Evolutionary conservation across 2,888 invertebrate species (phyloP), one percentile per base, ranked within the genome.

Genomic region (Frankliniella fusca): DNA sequence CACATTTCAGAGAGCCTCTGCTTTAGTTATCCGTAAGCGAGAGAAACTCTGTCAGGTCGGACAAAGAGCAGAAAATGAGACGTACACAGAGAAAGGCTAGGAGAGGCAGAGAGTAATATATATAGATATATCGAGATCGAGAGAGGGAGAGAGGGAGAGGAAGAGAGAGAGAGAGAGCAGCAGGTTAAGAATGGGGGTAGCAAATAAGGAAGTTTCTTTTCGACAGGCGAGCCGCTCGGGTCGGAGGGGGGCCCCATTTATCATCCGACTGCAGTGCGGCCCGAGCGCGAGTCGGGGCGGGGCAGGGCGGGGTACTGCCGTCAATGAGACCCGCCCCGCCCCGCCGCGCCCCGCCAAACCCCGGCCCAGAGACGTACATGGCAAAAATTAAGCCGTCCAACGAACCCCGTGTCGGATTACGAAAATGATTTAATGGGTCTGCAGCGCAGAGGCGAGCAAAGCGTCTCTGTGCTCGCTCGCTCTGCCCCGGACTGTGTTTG

Each of bases 191-290:
- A 61, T 12, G 70, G 70, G 38, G 54, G 12, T 10, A 27, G 70
- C 70, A 76, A 76, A 76, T 76, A 27, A 76, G 70, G 23, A 76
- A 76, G 23, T 76, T 76, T 76, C 70, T 27, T 76, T 76, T 27
- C 12, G 70, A 76, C 70, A 76, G 70, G 23, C 70, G 12, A 23
- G 61, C 61, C 20, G 27, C 70, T 76, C 70, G 23, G 38, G 38
- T 5, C 38, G 5, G 38, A 38, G 38, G 38, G 38, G 38, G 70
- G 27, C 23, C 23, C 70, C 70, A 76, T 76, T 76, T 76, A 76
- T 76, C 70, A 76, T 76, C 11, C 23, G 70, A 76, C 70, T 76
- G 70, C 70, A 76, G 70, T 76, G 70, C 23, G 23, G 54, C n/a
- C 9, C 23, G 70, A 27, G 70, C 8, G 70, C 70, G n/a, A 10